Base-by-base conservation (phyloP, 2,113 vertebrate species). In the Corydoras sp. region DNA sequence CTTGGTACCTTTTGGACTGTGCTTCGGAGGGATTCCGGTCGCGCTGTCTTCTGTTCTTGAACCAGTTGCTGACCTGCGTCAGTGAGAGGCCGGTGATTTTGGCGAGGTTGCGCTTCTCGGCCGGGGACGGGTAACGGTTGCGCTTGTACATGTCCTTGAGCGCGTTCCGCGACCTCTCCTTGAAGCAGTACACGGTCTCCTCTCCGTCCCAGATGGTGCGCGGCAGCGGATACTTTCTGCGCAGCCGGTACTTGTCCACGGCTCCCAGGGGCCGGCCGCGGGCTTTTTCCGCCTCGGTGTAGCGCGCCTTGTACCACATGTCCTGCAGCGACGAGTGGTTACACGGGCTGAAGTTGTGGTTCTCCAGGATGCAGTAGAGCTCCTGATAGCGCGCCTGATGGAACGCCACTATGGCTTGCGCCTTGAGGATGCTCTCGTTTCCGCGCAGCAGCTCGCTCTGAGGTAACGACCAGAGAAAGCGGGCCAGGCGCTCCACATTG, bases 21-120 rank as follows among this genome's bases (percentile, higher is more conserved):
- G 94, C 92, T 86, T 97, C 96, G 30, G 95, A 95, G 32, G 97
- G 95, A 82, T 98, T 98, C 81, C 97, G 92, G 88, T 98, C 96
- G 69, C 97, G 92, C 90, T 99, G 97, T 71, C 97, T 87, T 76
- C 97, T 90, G 90, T 98, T 99, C 89, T 99, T 99, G 89, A 98
- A 99, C 96, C 97, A 99, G 92, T 99, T 99, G 95, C 96, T 98
- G 91, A 98, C 97, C 88, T 98, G 97, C 65, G 97, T 99, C 88
- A 98, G 90, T 83, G 96, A 98, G 76, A 99, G 94, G 82, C 97
- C 96, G 49, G 97, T 99, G 88, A 96, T 92, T 91, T 96, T 97
- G 83, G 97, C 96, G 83, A 99, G 92, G 85, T 98, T 93, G 79
- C 97, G 87, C 83, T 99, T 99, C 85, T 95, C 97, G 63, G 95